phyloP scores from a whole-genome alignment of 1,140 invertebrate species.

The Cryptotermes secundus region DNA sequence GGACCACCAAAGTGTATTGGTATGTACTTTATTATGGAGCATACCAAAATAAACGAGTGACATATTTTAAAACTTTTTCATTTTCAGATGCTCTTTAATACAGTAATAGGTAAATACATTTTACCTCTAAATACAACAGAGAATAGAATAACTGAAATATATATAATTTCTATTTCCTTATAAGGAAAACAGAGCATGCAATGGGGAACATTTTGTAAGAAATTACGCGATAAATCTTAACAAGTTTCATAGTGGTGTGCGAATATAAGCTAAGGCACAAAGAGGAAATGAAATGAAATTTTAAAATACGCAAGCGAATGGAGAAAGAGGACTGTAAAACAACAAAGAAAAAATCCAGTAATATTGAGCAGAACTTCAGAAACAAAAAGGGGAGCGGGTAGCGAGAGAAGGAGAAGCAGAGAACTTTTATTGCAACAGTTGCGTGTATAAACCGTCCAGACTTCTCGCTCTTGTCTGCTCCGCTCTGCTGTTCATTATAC shows the following conservation, averaged over 20 bases:
- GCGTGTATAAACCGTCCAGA: background rate
- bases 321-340: background rate
- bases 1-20: too few relatives aligned
- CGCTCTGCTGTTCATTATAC: background rate
- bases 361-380: background rate
- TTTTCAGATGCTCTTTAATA: too few relatives aligned
- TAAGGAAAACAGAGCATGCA: background rate
- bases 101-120: too few relatives aligned
- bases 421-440: background rate
- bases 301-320: background rate
- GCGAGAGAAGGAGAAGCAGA: background rate
- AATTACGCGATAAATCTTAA: background rate
- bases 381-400: background rate
- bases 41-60: too few relatives aligned
- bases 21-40: too few relatives aligned
- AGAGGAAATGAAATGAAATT: background rate
- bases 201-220: background rate
- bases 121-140: too few relatives aligned
- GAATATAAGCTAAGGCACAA: background rate
- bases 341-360: background rate
- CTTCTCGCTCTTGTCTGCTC: background rate
- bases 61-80: too few relatives aligned
- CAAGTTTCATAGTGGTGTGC: background rate
- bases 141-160: background rate
- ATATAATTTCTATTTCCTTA: background rate